Evolutionary conservation across 1,140 invertebrate species (phyloP), one percentile per base, ranked within the genome.

Genomic region (Chrysomallon squamiferum): DNA sequence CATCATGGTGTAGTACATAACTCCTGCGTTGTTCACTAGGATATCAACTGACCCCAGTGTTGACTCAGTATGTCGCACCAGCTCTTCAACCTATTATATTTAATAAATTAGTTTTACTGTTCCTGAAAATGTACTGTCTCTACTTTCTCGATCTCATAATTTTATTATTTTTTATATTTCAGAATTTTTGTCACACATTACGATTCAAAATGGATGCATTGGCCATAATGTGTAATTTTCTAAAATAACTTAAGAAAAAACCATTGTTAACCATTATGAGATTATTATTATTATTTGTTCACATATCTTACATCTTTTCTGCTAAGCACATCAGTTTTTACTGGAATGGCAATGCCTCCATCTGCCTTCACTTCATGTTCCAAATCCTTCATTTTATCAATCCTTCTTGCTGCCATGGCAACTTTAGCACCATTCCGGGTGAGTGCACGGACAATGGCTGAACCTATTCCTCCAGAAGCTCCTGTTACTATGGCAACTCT

Each of bases 391-490:
- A 96, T 83, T 80, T 92, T 89, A 25, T 88, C 82, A 74, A 88
- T 84, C 65, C 91, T 88, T 47, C 94, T 88, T 0, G 94, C 93
- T 38, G 92, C 91, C 27, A 96, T 77, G n/a, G 92, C 89, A 47
- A 96, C 81, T 79, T 91, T 91, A 2, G 90, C 91, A n/a, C 91
- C 91, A 69, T 88, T 84, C 73, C 88, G 88, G 9, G 93, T 92
- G 32, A 95, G 84, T 29, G 88, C 87, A 58, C 91, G 86, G 0
- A 93, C 93, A 57, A 94, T 86, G 59, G 90, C 83, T 84, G 93
- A 90, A n/a, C 95, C 95, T 74, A 96, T 95, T 27, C 95, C 94
- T 86, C 92, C 93, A 0, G 93, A 95, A 15, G 94, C 93, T 32
- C 95, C 94, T 1, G 93, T 95, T 72, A 97, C 78, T 59, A 85